Base-by-base conservation (phyloP, 2,113 vertebrate genomes). In the Otis tarda region DNA sequence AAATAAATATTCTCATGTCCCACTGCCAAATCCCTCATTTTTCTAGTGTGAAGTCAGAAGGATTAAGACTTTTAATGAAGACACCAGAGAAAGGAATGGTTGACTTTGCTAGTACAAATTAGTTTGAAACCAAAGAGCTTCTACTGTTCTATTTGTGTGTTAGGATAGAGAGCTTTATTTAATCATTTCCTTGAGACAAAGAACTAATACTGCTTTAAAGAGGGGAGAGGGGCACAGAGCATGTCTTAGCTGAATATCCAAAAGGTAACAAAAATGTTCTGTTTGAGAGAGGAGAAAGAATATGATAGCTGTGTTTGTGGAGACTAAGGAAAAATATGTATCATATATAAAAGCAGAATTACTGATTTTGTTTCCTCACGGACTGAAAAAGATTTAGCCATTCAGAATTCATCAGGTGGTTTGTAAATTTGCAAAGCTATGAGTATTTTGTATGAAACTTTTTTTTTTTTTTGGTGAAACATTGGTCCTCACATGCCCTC, bases 11-110 rank as follows among this genome's bases (percentile, higher is more conserved):
- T 68, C 31, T 96, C 23, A 10, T 41, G 27, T 89, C 82, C 76
- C 87, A 71, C 69, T 88, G 37, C 68, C 30, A 60, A 53, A 67
- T 82, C 96, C 74, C 65, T 57, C 68, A 64, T 94, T 97, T 94
- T 94, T 86, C 68, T 87, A 60, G 59, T 95, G 84, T 95, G 83
- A 97, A 97, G 95, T 97, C 64, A 94, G 94, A 97, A 60, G 74
- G 89, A 96, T 97, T 96, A 92, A 88, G 80, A 33, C 17, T 93
- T 95, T 81, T 95, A 97, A 96, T 96, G 97, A 97, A 97, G 95
- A 96, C 68, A 91, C 64, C 57, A 84, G 87, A 96, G 91, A 92
- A 97, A 96, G 82, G 55, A 94, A 88, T 50, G 25, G 68, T 96
- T 96, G 89, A 74, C 85, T 97, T 97, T 95, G 65, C 91, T 96